These are phyloP conservation scores for Cotesia chilonis DNA, from an alignment of 1,140 invertebrate genomes.

Conservation along the genomic window DNA sequence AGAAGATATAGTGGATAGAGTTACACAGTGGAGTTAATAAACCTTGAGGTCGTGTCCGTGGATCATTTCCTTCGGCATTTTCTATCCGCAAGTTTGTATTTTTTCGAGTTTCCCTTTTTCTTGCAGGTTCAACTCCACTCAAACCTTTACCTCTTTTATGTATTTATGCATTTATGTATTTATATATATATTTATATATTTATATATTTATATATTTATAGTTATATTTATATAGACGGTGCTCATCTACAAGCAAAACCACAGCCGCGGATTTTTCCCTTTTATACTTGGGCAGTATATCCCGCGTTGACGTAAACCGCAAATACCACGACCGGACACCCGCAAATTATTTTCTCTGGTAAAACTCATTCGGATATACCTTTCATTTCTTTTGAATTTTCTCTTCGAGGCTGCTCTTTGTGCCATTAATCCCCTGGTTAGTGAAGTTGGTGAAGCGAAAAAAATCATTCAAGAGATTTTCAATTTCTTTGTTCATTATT, in stretches of 20 bases:
- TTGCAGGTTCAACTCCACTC: neutral
- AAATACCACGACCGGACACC: conserved; percentile 45
- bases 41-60: conserved; percentile 43
- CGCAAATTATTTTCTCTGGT: conserved; percentile 59
- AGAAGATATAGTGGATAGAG: conserved; percentile 5
- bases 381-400: neutral
- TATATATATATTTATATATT: too few species aligned
- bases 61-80: conserved; percentile 19
- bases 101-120: neutral
- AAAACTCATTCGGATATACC: neutral
- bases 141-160: too few species aligned
- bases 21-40: conserved; percentile 54
- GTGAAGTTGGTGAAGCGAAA: too few species aligned
- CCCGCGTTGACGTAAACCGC: conserved; percentile 44
- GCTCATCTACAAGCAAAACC: neutral
- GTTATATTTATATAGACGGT: conserved; percentile 32
- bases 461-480: too few species aligned
- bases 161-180: too few species aligned
- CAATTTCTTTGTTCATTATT: too few species aligned
- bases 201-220: too few species aligned
- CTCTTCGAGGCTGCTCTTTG: too few species aligned
- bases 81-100: conserved; percentile 32
- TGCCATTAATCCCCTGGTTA: too few species aligned
- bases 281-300: too few species aligned
- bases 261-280: too few species aligned